Base-by-base conservation (phyloP, 2,888 invertebrate species). In the Furcula furcula region DNA sequence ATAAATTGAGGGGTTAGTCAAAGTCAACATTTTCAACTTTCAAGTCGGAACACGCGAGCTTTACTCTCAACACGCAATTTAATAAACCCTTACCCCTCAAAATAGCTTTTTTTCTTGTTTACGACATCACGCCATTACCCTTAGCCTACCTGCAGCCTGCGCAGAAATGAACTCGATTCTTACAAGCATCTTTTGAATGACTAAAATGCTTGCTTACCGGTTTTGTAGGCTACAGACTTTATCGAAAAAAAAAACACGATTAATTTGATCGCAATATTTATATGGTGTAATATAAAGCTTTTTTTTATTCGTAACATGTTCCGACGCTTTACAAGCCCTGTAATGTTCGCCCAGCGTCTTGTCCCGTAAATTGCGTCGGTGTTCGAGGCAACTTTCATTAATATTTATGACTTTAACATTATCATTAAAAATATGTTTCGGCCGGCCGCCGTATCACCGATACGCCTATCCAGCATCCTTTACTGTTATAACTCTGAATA, bases 351-450 rank as follows among this genome's bases (percentile, higher is more conserved):
- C 70, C 56, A 58, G 54, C 58, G 58, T 62, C 55, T 36, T 55
- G 50, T 53, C 56, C 58, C 62, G 64, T 69, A 70, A 71, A 69
- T 68, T 64, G 70, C 63, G 43, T 45, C 57, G 54, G 55, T 65
- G 63, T 55, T 65, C 65, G 62, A 66, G 57, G 73, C 76, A 74
- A 76, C 71, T 75, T 76, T 72, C 75, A 85, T 85, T 75, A 82
- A 83, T 83, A 84, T 84, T 83, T 81, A 83, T 83, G 76, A 71
- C 70, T 73, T 73, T 76, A 76, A 82, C 80, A 81, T 81, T 81
- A 82, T 77, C 76, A 77, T 82, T 79, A 79, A 77, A 80, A 76
- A 74, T 75, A 76, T 65, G 70, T 78, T 79, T 78, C 76, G 76
- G 74, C 70, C 71, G 65, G 58, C 52, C 63, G 59, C 14, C 48